These are phyloP conservation scores for Seladonia tumulorum DNA, from an alignment of 2,888 invertebrate genomes.

Conservation along the genomic window DNA sequence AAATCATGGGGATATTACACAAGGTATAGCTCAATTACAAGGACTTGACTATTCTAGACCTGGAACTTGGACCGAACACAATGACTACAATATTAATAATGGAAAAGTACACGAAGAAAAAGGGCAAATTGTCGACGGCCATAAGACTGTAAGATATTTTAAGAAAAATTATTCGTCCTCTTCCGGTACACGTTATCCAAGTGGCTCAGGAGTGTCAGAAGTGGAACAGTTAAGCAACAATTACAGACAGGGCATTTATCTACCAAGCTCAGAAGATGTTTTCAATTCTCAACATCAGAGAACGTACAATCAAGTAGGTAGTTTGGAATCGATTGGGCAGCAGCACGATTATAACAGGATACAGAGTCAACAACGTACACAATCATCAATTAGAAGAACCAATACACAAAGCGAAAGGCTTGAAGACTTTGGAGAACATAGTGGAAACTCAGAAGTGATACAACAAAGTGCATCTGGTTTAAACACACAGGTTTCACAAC, in stretches of 20 bases:
- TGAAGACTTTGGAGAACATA: constrained; percentile 71
- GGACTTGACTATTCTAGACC: constrained; percentile 68
- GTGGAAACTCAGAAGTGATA: constrained; percentile 47
- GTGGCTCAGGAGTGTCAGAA: constrained; percentile 20
- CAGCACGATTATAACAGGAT: constrained; percentile 49
- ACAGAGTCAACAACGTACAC: constrained; percentile 46
- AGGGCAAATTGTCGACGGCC: constrained; percentile 69
- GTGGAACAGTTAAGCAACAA: constrained; percentile 33
- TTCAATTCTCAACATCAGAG: constrained; percentile 40
- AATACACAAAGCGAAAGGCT: constrained; percentile 62
- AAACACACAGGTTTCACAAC: constrained; percentile 38
- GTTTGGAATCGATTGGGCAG: constrained; percentile 27
- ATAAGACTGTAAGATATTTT: constrained; percentile 71
- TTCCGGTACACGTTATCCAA: constrained; percentile 59
- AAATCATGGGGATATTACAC: constrained; percentile 40
- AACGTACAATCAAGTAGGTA: constrained; percentile 39
- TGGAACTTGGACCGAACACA: constrained; percentile 78
- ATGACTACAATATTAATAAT: constrained; percentile 74
- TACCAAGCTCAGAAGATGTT: constrained; percentile 32
- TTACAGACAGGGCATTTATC: constrained; percentile 11
- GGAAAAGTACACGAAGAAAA: constrained; percentile 75
- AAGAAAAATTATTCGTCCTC: constrained; percentile 78
- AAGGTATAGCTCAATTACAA: constrained; percentile 43
- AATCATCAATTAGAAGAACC: constrained; percentile 33
- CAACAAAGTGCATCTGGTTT: constrained; percentile 38